Percentiles rank a stretch among this genome's conserved stretches.
Evolutionary conservation across 2,888 invertebrate species (phyloP).

Genomic region (Limenitis camilla): DNA sequence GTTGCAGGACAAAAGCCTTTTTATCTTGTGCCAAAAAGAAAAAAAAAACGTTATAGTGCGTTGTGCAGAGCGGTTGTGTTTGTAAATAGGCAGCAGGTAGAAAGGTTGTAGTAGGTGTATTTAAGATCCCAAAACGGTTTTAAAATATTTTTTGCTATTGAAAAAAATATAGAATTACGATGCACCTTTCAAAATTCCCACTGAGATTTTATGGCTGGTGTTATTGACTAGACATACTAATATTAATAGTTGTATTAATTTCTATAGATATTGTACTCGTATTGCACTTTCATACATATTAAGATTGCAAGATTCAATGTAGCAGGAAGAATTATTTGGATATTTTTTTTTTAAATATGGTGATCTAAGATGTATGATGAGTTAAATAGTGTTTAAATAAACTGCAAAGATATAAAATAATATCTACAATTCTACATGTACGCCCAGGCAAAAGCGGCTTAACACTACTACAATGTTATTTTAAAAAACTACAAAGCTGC

Average conservation of each 20-base stretch:
- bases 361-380: too few species aligned
- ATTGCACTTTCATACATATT: too few species aligned
- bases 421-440: too few species aligned
- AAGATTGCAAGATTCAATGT: too few species aligned
- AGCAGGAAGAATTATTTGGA: too few species aligned
- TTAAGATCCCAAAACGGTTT: constrained; percentile 48
- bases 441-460: too few species aligned
- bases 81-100: constrained; percentile 70
- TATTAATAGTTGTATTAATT: neutral
- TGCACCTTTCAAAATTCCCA: constrained; percentile 67
- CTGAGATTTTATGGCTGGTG: constrained; percentile 27
- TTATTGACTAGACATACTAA: neutral
- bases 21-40: constrained; percentile 46
- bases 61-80: constrained; percentile 59
- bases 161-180: constrained; percentile 35
- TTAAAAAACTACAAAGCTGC: neutral
- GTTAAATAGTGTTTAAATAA: too few species aligned
- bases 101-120: constrained; percentile 59
- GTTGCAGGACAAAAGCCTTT: constrained; percentile 50
- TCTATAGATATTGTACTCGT: neutral
- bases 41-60: constrained; percentile 49
- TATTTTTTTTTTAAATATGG: too few species aligned
- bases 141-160: constrained; percentile 37
- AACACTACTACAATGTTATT: neutral
- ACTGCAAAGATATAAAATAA: too few species aligned